Conservation (phyloP, 1,140 invertebrate species). For the Penaeus vannamei region DNA sequence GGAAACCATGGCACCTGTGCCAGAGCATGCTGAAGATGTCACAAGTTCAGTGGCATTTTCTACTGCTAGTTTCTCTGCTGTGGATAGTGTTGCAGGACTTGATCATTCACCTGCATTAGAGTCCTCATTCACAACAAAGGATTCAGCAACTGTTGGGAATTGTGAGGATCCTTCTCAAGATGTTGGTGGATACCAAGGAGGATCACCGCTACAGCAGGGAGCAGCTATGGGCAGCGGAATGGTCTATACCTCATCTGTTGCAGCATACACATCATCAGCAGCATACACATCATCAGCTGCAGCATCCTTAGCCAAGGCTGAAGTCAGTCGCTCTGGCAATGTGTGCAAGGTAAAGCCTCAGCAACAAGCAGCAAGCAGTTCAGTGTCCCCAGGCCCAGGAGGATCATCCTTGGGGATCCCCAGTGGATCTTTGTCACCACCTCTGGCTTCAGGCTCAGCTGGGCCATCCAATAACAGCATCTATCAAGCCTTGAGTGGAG, state of each 20-base stretch:
- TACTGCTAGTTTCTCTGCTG: conserved; percentile 71
- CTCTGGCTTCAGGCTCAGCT: conserved; percentile 68
- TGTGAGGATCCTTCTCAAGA: conserved; percentile 66
- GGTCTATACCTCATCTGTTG: conserved; percentile 61
- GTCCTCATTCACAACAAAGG: conserved; percentile 64
- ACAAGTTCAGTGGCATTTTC: conserved; percentile 73
- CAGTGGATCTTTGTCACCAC: conserved; percentile 72
- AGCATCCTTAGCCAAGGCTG: conserved; percentile 61
- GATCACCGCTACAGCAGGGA: conserved; percentile 61
- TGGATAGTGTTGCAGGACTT: conserved; percentile 67
- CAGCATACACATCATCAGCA: conserved; percentile 70
- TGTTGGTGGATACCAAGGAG: conserved; percentile 67
- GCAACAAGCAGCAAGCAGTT: conserved; percentile 76
- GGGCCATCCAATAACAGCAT: conserved; percentile 71
- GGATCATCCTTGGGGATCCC: conserved; percentile 75
- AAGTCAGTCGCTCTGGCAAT: conserved; percentile 73
- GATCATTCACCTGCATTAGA: conserved; percentile 67
- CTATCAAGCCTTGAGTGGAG: conserved; percentile 68
- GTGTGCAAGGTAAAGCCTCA: conserved; percentile 85
- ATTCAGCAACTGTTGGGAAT: conserved; percentile 53
- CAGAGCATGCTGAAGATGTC: conserved; percentile 78
- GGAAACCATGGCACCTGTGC: conserved; percentile 81
- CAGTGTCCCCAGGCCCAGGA: conserved; percentile 72
- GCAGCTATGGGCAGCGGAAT: conserved; percentile 58
- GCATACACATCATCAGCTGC: conserved; percentile 72